Conservation (phyloP, 1,140 invertebrate species). For the Gryon sp. region DNA sequence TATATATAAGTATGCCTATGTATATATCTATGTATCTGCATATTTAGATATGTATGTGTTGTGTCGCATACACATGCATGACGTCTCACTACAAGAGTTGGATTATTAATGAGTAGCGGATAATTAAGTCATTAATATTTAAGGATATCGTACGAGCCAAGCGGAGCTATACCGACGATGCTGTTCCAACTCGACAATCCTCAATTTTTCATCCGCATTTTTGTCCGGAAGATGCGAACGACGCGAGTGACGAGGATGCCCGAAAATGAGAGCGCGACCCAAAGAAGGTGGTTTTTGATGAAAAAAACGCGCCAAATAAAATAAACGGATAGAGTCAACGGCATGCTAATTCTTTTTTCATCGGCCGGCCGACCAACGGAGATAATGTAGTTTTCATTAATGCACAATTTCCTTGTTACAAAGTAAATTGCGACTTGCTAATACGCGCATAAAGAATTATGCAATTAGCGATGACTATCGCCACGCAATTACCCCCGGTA, state of each 20-base stretch:
- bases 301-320: conserved; percentile 57
- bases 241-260: conserved; percentile 7
- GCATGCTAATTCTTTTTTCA: conserved; percentile 44
- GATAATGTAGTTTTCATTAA: conserved; percentile 62
- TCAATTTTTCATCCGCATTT: conserved; percentile 66
- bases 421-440: conserved; percentile 55
- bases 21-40: conserved; percentile 32
- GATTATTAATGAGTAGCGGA: conserved; percentile 74
- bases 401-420: conserved; percentile 59
- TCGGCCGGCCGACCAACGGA: conserved; percentile 12
- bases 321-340: conserved; percentile 48
- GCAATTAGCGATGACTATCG: conserved; percentile 64
- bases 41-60: conserved; percentile 38
- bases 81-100: conserved; percentile 63
- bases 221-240: conserved; percentile 44
- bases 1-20: conserved; percentile 26
- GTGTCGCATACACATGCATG: conserved; percentile 55
- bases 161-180: conserved; percentile 63
- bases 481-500: conserved; percentile 56
- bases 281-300: conserved; percentile 15
- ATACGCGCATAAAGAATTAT: conserved; percentile 62
- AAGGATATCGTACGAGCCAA: conserved; percentile 70
- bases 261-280: background rate
- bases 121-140: conserved; percentile 78
- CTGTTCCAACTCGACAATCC: conserved; percentile 59